phyloP scores from a whole-genome alignment of 2,113 vertebrate genomes.

The Malurus melanocephalus region DNA sequence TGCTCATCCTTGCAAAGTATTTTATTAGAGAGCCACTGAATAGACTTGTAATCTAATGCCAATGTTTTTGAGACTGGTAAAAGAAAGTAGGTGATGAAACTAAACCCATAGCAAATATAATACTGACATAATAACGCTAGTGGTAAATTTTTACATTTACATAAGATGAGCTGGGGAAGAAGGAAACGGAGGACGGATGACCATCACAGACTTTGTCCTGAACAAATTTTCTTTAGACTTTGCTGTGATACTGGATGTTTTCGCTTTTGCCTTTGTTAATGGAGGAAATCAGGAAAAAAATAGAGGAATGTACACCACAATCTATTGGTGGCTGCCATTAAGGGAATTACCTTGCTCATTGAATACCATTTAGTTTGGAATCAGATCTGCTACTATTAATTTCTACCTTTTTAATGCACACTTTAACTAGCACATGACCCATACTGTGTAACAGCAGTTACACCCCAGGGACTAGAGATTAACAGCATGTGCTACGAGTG shows the following conservation, averaged over 20 bases:
- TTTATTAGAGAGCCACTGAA: background rate
- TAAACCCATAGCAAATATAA: background rate
- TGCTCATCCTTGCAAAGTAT: background rate
- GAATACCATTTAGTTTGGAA: conserved; percentile 54
- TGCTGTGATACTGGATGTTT: background rate
- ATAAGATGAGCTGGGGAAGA: background rate
- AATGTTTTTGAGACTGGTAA: background rate
- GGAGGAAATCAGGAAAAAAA: background rate
- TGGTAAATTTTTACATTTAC: background rate
- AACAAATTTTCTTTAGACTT: background rate
- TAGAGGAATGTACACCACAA: background rate
- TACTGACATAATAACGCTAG: background rate
- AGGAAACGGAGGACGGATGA: background rate
- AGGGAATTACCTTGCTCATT: conserved; percentile 42
- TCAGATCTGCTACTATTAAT: conserved; percentile 64
- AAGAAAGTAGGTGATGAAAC: background rate
- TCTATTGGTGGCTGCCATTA: background rate
- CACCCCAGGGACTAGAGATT: conserved; percentile 70
- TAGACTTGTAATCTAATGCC: background rate
- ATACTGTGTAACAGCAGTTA: conserved; percentile 65
- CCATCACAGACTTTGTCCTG: background rate
- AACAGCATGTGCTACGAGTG: conserved; percentile 66
- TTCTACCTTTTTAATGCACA: conserved; percentile 69
- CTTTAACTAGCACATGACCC: conserved; percentile 71
- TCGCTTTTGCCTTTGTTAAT: background rate